Conservation (phyloP, 1,140 invertebrate species). For the Drosophila tani region DNA sequence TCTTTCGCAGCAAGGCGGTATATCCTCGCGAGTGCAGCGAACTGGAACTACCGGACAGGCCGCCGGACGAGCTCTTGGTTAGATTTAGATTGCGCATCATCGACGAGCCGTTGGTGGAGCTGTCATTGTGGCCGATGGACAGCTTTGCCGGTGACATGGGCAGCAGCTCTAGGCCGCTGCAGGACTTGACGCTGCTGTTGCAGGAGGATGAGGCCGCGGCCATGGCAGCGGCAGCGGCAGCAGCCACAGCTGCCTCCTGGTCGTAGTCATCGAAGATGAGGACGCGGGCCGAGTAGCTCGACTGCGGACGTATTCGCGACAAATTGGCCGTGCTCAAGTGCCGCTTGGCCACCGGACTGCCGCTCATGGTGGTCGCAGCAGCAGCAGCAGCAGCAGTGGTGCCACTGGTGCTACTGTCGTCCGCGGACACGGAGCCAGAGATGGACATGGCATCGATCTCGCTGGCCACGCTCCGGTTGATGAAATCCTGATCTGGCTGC, state of each 20-base stretch:
- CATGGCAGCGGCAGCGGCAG: slow-evolving; percentile 36
- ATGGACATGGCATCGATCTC: slow-evolving; percentile 65
- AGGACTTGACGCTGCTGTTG: slow-evolving; percentile 42
- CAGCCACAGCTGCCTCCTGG: slow-evolving; percentile 63
- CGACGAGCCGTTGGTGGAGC: slow-evolving; percentile 60
- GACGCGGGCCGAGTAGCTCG: slow-evolving; percentile 79
- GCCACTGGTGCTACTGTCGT: slow-evolving; percentile 56
- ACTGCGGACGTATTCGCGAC: slow-evolving; percentile 77
- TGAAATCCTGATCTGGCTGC: slow-evolving; percentile 50
- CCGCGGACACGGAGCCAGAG: slow-evolving; percentile 50
- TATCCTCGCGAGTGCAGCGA: slow-evolving; percentile 74
- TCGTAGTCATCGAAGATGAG: slow-evolving; percentile 82
- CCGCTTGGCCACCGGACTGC: slow-evolving; percentile 75
- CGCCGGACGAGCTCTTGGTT: slow-evolving; percentile 81
- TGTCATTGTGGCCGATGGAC: slow-evolving; percentile 50
- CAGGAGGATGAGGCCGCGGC: slow-evolving; percentile 34
- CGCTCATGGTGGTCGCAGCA: slow-evolving; percentile 26
- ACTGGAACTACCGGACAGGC: slow-evolving; percentile 71
- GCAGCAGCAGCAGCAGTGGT: slow-evolving; percentile 26
- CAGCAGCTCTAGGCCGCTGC: slow-evolving; percentile 70
- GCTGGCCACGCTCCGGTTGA: slow-evolving; percentile 64
- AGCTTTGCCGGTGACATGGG: slow-evolving; percentile 70
- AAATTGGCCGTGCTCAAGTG: slow-evolving; percentile 71
- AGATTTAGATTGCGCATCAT: slow-evolving; percentile 75
- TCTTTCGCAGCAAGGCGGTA: slow-evolving; percentile 73